These are phyloP conservation scores for Hipposideros larvatus DNA, from an alignment of 2,797 vertebrate genomes.

Conservation along the genomic window DNA sequence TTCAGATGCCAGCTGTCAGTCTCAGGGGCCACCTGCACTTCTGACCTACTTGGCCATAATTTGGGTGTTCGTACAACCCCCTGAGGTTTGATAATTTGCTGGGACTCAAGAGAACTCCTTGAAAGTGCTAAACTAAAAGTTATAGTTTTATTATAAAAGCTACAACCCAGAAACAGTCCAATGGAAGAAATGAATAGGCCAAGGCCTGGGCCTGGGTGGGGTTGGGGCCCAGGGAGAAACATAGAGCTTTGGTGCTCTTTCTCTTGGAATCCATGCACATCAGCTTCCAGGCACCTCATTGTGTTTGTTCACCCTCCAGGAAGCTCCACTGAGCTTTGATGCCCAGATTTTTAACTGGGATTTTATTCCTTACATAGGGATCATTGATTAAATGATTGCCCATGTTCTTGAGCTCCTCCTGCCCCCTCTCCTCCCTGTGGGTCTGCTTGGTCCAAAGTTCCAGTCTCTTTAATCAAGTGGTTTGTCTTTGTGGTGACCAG, in stretches of 20 bases:
- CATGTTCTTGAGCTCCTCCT: neutral
- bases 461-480: neutral
- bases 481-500: neutral
- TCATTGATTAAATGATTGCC: neutral
- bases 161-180: neutral
- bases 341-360: neutral
- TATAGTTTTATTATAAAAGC: conserved; percentile 13
- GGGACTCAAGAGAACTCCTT: conserved; percentile 6
- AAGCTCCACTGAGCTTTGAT: neutral
- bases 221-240: neutral
- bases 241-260: neutral
- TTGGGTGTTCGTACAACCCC: neutral
- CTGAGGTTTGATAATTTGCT: neutral
- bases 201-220: neutral
- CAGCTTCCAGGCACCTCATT: neutral
- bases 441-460: neutral
- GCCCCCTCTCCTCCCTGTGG: neutral
- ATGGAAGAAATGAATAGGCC: neutral
- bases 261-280: neutral
- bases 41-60: neutral
- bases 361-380: neutral
- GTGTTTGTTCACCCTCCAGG: neutral
- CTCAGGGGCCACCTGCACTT: neutral
- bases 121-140: neutral
- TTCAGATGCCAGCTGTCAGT: neutral